phyloP scores from a whole-genome alignment of 2,113 vertebrate genomes.

The Drymodes brunneopygia region DNA sequence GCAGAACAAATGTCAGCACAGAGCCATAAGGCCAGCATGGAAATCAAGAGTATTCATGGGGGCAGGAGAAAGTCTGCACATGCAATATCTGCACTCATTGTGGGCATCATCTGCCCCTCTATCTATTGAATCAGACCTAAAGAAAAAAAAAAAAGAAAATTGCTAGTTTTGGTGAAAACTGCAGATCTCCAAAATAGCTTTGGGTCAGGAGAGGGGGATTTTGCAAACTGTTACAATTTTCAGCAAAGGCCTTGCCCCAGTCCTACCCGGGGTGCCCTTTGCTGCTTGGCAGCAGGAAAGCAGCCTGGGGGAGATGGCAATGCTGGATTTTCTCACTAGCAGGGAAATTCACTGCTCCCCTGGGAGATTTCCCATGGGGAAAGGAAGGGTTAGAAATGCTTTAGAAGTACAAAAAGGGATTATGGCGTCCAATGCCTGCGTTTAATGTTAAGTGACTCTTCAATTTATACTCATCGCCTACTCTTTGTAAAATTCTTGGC shows the following conservation, averaged over 20 bases:
- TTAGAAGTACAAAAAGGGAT: not conserved
- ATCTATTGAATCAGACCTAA: not conserved
- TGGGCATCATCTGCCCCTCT: not conserved
- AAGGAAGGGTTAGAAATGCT: not conserved
- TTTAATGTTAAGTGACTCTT: not conserved
- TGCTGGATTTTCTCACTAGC: not conserved
- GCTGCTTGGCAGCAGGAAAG: not conserved
- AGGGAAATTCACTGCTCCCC: not conserved
- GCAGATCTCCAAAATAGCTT: not conserved
- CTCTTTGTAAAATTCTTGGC: not conserved
- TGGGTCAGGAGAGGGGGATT: not conserved
- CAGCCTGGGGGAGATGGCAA: not conserved
- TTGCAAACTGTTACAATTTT: not conserved
- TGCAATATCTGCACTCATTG: not conserved
- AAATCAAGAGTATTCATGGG: not conserved
- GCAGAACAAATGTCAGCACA: slow-evolving; percentile 23
- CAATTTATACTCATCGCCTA: not conserved
- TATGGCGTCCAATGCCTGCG: not conserved
- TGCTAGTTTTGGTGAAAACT: not conserved
- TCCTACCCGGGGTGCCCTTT: accelerated
- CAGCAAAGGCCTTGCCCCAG: not conserved
- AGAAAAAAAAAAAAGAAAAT: not conserved
- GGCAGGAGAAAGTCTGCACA: not conserved
- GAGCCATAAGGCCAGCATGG: not conserved
- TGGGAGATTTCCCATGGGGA: not conserved